A percentile compares a stretch with the other conserved stretches of the same genome.
Evolutionary conservation across 1,140 invertebrate genomes (phyloP).

Genomic region (Zaprionus camerounensis): DNA sequence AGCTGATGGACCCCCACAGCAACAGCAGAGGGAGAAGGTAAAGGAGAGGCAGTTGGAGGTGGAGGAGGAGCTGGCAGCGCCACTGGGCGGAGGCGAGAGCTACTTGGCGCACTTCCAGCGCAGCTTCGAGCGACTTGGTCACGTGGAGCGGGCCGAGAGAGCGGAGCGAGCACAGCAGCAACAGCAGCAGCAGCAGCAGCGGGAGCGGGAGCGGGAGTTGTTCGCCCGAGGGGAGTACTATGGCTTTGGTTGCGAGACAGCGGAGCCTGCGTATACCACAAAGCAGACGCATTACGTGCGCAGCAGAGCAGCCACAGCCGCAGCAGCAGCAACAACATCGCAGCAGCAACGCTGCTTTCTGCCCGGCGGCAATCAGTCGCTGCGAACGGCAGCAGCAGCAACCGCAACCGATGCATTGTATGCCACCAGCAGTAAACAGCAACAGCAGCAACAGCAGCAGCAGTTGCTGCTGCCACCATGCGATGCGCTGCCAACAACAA

Average conservation of each 20-base stretch:
- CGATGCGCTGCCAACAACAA: constrained; percentile 28
- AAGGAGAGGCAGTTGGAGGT: constrained; percentile 1
- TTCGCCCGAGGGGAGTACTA: constrained; percentile 56
- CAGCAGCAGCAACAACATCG: constrained; percentile 3
- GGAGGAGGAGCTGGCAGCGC: constrained; percentile 23
- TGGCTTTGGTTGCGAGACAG: constrained; percentile 50
- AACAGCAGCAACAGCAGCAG: constrained; percentile 36
- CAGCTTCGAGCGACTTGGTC: constrained; percentile 53
- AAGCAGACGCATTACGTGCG: constrained; percentile 65
- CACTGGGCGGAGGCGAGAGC: constrained; percentile 56
- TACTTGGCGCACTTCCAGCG: constrained; percentile 79
- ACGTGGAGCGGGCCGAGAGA: constrained; percentile 5
- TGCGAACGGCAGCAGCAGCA: constrained; percentile 30
- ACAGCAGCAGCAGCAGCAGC: background rate
- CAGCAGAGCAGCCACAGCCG: constrained; percentile 15
- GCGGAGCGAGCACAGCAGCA: background rate
- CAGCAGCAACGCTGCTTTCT: constrained; percentile 7
- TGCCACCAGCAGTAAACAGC: constrained; percentile 72
- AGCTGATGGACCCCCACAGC: constrained; percentile 31
- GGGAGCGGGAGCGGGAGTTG: background rate
- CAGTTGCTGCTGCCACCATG: constrained; percentile 16
- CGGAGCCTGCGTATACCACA: constrained; percentile 40
- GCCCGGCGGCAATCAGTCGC: constrained; percentile 26
- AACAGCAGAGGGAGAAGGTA: background rate
- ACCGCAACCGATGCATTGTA: constrained; percentile 54